Conservation (phyloP, 30 jellyfish, hydroid and myxozoan genomes). For the Aurelia aurita complex sp. Pacific region DNA sequence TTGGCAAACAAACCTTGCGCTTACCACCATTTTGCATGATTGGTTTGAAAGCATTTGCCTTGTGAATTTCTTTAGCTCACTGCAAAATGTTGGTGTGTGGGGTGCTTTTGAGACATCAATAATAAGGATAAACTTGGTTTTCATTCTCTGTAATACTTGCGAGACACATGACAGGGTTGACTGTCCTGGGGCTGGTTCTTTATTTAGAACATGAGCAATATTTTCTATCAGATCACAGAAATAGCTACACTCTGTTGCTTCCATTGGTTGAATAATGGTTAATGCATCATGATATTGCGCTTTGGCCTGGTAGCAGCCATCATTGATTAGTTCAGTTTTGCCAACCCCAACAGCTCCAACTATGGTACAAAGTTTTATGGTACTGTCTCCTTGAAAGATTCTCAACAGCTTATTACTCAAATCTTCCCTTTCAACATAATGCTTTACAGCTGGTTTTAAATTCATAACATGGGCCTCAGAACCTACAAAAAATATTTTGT, state of each 20-base stretch:
- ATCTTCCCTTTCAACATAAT: background rate
- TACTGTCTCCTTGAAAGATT: background rate
- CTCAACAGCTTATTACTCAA: background rate
- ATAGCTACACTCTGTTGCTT: background rate
- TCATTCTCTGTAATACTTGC: background rate
- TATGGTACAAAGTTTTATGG: background rate
- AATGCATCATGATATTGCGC: background rate
- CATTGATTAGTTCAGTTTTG: conserved; percentile 2
- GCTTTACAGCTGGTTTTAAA: background rate
- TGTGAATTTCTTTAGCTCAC: background rate
- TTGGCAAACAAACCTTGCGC: conserved; percentile 2
- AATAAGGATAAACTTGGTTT: background rate
- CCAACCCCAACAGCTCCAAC: conserved; percentile 17
- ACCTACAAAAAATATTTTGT: no score
- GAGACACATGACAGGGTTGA: no score
- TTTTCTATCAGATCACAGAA: background rate
- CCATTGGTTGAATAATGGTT: background rate
- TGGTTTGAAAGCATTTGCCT: background rate
- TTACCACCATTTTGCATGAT: background rate
- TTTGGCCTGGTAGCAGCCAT: background rate
- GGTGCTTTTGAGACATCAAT: conserved; percentile 10
- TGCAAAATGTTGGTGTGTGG: background rate
- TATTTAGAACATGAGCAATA: background rate
- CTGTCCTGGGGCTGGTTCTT: no score
- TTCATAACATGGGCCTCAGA: no score